phyloP scores from a whole-genome alignment of 2,888 invertebrate species.

The Aquatica leii region DNA sequence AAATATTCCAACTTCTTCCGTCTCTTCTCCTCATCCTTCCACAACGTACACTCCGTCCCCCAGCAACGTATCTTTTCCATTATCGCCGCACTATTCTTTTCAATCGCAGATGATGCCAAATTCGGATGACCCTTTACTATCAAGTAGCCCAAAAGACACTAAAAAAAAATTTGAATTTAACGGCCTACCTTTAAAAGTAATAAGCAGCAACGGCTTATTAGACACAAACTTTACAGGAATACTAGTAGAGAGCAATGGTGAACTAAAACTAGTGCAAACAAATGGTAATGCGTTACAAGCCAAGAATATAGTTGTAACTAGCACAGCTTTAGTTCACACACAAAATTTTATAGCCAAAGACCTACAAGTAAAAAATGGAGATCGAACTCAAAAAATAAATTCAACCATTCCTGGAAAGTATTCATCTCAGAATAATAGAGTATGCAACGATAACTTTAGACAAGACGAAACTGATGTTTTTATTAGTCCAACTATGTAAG shows the following conservation, averaged over 20 bases:
- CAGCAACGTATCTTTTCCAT: constrained; percentile 56
- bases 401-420: constrained; percentile 53
- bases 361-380: constrained; percentile 46
- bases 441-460: constrained; percentile 60
- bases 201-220: constrained; percentile 64
- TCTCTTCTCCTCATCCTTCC: constrained; percentile 55
- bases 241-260: constrained; percentile 69
- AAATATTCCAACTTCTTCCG: constrained; percentile 53
- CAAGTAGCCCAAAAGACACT: constrained; percentile 81
- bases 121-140: constrained; percentile 84
- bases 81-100: constrained; percentile 63
- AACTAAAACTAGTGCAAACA: constrained; percentile 69
- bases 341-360: constrained; percentile 29
- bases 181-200: constrained; percentile 65
- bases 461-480: constrained; percentile 77
- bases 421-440: constrained; percentile 50
- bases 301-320: constrained; percentile 58
- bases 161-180: constrained; percentile 66
- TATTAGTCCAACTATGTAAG: constrained; percentile 72
- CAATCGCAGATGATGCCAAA: constrained; percentile 88
- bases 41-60: constrained; percentile 58
- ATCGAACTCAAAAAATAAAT: constrained; percentile 51
- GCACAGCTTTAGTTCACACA: constrained; percentile 24
- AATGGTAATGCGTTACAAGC: constrained; percentile 60
- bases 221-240: constrained; percentile 68